Conservation (phyloP, 2,797 vertebrate genomes). For the Galago senegalensis region DNA sequence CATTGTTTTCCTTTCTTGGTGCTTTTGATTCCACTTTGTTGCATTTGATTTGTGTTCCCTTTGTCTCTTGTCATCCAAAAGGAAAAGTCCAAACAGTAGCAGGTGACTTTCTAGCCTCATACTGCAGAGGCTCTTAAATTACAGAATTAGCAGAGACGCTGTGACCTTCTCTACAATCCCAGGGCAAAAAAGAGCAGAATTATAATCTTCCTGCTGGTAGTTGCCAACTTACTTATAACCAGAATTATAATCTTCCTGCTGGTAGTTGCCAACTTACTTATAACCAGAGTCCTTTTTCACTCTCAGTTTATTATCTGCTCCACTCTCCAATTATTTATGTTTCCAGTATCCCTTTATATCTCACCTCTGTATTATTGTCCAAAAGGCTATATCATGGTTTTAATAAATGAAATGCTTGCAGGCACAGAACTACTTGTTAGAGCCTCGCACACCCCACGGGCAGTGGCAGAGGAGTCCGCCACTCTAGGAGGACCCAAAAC, state of each 20-base stretch:
- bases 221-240: no score
- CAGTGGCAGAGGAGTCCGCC: no score
- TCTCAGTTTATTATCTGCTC: not conserved
- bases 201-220: no score
- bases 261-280: not conserved
- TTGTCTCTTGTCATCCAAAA: not conserved
- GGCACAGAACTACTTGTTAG: no score
- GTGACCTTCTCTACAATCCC: not conserved
- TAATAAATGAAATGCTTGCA: conserved; percentile 1
- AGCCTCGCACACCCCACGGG: no score
- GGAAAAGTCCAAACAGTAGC: not conserved
- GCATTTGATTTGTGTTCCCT: not conserved
- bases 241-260: not conserved
- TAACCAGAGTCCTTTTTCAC: not conserved
- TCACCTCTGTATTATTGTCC: not conserved
- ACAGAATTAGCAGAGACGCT: not conserved
- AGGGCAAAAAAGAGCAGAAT: not conserved
- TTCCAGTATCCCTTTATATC: not conserved
- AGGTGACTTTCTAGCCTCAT: not conserved
- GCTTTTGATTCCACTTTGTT: not conserved
- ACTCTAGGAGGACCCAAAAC: no score
- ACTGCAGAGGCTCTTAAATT: not conserved
- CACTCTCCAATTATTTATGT: not conserved
- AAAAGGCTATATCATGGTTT: not conserved
- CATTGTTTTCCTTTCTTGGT: not conserved